These are phyloP conservation scores for Drosophila punjabiensis DNA, from an alignment of 1,140 invertebrate species.

Conservation along the genomic window DNA sequence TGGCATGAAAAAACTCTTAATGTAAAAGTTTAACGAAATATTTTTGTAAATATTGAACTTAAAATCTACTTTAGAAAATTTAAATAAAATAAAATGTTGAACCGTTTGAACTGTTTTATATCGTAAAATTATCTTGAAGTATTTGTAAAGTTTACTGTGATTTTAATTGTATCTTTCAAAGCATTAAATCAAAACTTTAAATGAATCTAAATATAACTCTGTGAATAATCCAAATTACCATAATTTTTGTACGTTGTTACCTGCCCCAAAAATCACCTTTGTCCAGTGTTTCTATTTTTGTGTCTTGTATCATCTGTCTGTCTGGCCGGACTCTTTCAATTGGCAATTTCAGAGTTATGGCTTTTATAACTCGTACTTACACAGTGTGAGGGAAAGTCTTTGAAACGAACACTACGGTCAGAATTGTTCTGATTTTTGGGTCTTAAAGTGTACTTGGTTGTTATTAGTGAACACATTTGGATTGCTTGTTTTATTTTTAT, in stretches of 20 bases:
- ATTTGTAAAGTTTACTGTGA: no score
- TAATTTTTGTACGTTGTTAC: neutral
- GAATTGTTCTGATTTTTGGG: constrained; percentile 38
- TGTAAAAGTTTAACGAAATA: neutral
- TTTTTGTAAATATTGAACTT: neutral
- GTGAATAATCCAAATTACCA: neutral
- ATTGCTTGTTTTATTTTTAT: constrained; percentile 25
- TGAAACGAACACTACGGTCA: constrained; percentile 55
- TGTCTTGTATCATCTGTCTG: constrained; percentile 18
- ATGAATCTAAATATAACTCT: neutral
- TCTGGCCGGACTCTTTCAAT: constrained; percentile 28
- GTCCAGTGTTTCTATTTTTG: neutral
- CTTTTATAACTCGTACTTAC: constrained; percentile 67
- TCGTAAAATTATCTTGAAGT: no score
- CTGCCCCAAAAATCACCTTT: neutral
- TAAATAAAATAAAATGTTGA: neutral
- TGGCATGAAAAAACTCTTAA: neutral
- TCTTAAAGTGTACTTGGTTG: constrained; percentile 37
- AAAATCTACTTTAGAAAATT: neutral
- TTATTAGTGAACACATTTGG: constrained; percentile 46
- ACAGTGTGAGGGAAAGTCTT: constrained; percentile 59
- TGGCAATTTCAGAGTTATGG: constrained; percentile 24
- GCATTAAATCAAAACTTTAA: neutral
- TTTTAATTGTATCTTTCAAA: neutral
- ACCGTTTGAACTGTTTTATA: no score